A percentile compares a stretch with the other conserved stretches of the same genome.
phyloP scores from a whole-genome alignment of 2,113 vertebrate genomes.

The Bufo bufo region DNA sequence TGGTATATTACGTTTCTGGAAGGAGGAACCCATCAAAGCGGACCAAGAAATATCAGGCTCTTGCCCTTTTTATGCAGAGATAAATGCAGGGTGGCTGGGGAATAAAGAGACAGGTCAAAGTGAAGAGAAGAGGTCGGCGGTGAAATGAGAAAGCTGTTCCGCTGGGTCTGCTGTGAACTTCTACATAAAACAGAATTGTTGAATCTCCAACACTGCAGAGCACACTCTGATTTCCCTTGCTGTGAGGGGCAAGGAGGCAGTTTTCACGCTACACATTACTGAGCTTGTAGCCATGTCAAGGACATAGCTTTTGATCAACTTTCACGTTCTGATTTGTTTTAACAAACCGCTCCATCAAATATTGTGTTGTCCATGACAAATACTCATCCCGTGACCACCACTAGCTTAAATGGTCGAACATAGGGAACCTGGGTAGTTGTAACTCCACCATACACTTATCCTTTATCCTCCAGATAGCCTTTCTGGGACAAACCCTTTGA shows the following conservation, averaged over 20 bases:
- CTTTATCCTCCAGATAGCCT: too few relatives aligned
- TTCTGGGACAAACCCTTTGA: neutral
- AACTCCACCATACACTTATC: too few relatives aligned
- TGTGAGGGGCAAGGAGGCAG: conserved; percentile 63
- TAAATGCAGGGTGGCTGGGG: conserved; percentile 66
- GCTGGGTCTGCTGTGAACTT: conserved; percentile 63
- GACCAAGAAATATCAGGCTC: conserved; percentile 50
- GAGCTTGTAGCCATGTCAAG: conserved; percentile 56
- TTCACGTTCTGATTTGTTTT: neutral
- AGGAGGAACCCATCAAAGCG: conserved; percentile 58
- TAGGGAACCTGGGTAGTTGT: too few relatives aligned
- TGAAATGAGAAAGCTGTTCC: conserved; percentile 73
- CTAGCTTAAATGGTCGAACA: too few relatives aligned
- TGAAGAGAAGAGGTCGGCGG: conserved; percentile 64
- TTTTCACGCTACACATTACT: conserved; percentile 63
- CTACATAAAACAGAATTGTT: conserved; percentile 61
- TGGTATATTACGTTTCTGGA: conserved; percentile 43
- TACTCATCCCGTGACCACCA: too few relatives aligned
- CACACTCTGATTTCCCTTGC: conserved; percentile 70
- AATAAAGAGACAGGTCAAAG: conserved; percentile 66
- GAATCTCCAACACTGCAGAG: conserved; percentile 56
- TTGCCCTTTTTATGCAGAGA: conserved; percentile 62
- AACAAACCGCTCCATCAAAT: conserved; percentile 27
- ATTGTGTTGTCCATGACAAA: neutral
- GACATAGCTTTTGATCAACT: conserved; percentile 17